Evolutionary conservation across 2,113 vertebrate species (phyloP).

Genomic region (Ia io): DNA sequence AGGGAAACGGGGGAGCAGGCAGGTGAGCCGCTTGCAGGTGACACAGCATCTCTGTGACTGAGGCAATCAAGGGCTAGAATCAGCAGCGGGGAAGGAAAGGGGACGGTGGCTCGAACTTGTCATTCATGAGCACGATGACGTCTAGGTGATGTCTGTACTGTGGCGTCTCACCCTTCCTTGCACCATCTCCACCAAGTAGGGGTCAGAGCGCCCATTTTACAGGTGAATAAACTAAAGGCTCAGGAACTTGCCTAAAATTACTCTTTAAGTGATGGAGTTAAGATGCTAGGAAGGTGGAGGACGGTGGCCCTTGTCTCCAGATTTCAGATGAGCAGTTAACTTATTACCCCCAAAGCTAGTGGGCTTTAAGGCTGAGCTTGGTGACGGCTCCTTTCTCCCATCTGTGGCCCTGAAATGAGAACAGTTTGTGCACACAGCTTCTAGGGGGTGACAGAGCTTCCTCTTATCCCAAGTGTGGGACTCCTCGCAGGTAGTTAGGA

Average conservation of each 20-base stretch:
- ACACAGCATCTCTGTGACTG: accelerated
- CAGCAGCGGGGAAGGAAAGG: not conserved
- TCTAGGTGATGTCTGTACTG: accelerated
- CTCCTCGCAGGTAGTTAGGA: not conserved
- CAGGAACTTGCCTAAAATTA: not conserved
- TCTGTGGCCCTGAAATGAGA: not conserved
- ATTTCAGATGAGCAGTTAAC: not conserved
- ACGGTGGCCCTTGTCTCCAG: not conserved
- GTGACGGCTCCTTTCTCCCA: not conserved
- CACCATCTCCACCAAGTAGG: not conserved
- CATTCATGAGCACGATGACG: accelerated
- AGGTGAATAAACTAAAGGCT: not conserved
- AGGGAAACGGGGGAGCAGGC: not conserved
- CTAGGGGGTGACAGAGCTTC: not conserved
- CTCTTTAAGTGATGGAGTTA: not conserved
- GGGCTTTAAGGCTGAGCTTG: not conserved
- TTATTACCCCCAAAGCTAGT: not conserved
- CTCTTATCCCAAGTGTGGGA: not conserved
- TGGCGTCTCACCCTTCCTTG: too few species aligned
- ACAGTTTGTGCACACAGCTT: not conserved
- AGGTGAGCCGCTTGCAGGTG: not conserved
- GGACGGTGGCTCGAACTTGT: accelerated
- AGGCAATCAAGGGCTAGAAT: not conserved
- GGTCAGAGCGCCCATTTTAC: not conserved
- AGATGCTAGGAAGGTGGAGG: not conserved